These are phyloP conservation scores for Sebastes umbrosus DNA, from an alignment of 2,797 vertebrate species.

Conservation along the genomic window DNA sequence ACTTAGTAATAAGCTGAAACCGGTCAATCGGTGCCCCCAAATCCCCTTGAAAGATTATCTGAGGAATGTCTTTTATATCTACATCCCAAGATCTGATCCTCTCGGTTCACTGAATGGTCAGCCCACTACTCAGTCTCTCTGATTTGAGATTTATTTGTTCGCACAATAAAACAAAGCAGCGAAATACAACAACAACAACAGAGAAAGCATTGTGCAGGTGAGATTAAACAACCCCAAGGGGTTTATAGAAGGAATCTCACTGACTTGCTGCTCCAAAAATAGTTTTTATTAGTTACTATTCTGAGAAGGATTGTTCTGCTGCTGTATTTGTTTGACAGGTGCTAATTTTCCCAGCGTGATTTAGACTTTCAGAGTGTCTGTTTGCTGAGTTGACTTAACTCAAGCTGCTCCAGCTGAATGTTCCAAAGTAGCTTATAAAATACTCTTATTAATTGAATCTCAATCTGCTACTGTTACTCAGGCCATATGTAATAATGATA, in stretches of 20 bases:
- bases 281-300: slow-evolving; percentile 21
- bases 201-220: too few species aligned
- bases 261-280: not conserved
- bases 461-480: slow-evolving; percentile 17
- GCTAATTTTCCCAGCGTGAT: slow-evolving; percentile 27
- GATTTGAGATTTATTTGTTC: too few species aligned
- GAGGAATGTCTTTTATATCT: not conserved
- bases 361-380: not conserved
- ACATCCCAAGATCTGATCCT: not conserved
- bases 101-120: not conserved
- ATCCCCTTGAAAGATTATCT: not conserved
- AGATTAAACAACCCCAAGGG: too few species aligned
- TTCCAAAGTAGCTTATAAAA: not conserved
- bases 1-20: not conserved
- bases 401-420: slow-evolving; percentile 9
- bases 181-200: too few species aligned
- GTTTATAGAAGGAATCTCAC: too few species aligned
- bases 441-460: slow-evolving; percentile 8
- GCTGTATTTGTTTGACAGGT: slow-evolving; percentile 29
- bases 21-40: slow-evolving; percentile 15
- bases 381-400: slow-evolving; percentile 21
- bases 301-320: not conserved
- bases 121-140: not conserved
- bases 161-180: too few species aligned
- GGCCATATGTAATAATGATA: not conserved